Evolutionary conservation across 2,888 invertebrate genomes (phyloP), one percentile per base, ranked within the genome.

Genomic region (Hemaris fuciformis): DNA sequence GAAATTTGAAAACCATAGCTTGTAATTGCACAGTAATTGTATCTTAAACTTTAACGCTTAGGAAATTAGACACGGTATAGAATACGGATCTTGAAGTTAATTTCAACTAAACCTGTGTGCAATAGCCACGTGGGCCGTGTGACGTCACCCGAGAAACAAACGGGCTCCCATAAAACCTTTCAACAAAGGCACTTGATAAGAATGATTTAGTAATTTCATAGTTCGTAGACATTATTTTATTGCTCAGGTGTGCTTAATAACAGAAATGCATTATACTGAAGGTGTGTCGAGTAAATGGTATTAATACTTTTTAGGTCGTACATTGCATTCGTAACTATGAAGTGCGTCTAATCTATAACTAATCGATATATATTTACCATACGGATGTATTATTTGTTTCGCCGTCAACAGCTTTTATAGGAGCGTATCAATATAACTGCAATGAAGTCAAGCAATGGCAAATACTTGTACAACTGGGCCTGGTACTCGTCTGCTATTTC

Each of bases 71-170:
- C 72, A 59, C 18, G 60, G 34, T 72, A 70, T 77, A 22, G 57
- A 59, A 59, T 68, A 61, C 23, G 18, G 15, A 58, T 10, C 53
- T 13, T 46, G 53, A 48, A 27, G 64, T 68, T 63, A 57, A n/a
- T 46, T 60, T 58, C 66, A 25, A 48, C 65, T 66, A 65, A 62
- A 71, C 73, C 71, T 76, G 73, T 66, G 72, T 73, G 74, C 71
- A 74, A 76, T 73, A 71, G 69, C 64, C 76, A 81, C 80, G 87
- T 89, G 85, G 88, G 87, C 74, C 62, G 83, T 69, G 68, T 87
- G 83, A 85, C 87, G 88, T 87, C 87, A 87, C 77, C 66, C 64
- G 68, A 67, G 70, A 71, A 75, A 70, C 66, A 27, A 53, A 18
- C 53, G 53, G 62, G 66, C 66, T 63, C 68, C 66, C 62, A 66